phyloP scores from a whole-genome alignment of 1,140 invertebrate genomes.

The Caenorhabditis remanei region DNA sequence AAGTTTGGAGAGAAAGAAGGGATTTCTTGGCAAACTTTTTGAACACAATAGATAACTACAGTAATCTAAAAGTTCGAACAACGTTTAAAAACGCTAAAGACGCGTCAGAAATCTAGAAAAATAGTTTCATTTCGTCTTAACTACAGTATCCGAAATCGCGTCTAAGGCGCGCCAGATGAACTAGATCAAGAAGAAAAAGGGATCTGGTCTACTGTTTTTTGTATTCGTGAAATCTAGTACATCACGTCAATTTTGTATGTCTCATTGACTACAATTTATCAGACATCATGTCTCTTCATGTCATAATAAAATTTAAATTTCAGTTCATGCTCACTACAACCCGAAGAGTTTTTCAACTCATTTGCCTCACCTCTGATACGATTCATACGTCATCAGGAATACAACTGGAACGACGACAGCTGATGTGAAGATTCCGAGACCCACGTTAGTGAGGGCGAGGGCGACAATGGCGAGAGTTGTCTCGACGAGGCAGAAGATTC shows the following conservation, averaged over 20 bases:
- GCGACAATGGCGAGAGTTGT: neutral
- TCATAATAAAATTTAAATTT: no score
- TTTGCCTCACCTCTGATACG: neutral
- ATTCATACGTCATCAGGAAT: constrained; percentile 34
- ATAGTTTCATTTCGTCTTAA: no score
- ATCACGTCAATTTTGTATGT: neutral
- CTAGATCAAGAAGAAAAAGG: neutral
- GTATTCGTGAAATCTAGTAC: neutral
- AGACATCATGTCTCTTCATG: neutral
- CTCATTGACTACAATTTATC: neutral
- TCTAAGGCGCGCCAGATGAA: no score
- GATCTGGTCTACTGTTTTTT: neutral
- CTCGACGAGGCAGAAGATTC: neutral
- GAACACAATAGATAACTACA: no score
- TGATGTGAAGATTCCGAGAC: neutral
- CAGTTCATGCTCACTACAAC: neutral
- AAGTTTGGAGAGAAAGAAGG: no score
- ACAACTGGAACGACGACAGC: neutral
- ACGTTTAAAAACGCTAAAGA: no score
- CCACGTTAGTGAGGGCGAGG: neutral
- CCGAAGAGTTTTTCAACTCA: neutral
- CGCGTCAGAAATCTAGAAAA: no score
- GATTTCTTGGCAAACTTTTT: no score
- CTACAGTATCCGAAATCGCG: no score
- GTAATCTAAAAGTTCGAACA: no score